Base-by-base conservation (phyloP, 1,140 invertebrate species). In the Idris sp. region DNA sequence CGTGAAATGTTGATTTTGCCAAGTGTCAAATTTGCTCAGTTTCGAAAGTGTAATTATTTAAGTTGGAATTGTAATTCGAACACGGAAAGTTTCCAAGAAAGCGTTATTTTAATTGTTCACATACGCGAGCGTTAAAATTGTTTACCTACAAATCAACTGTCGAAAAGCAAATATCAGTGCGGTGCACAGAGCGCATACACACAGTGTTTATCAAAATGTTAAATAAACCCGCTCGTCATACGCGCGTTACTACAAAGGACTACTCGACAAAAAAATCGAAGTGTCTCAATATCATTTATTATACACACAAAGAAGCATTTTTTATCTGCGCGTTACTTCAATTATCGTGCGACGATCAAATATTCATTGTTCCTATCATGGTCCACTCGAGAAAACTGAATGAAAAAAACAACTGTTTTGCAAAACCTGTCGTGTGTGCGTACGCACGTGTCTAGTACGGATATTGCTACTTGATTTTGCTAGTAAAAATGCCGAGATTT, bases 381-480 rank as follows among this genome's bases (percentile, higher is more conserved):
- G 13, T 6, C 36, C 59, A 69, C 64, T 76, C 59, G 43, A 74
- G 53, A 67, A 64, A 72, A 69, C 30, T 54, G 56, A 74, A 71
- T 68, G 54, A 22, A 6, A 67, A 58, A 65, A 38, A 59, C 48
- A 75, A 64, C 72, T 65, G 48, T 73, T 75, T 69, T n/a, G n/a
- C 59, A 62, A 73, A 68, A 68, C 65, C 67, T 65, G 72, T 69
- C 74, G 53, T 72, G 49, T 68, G 51, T 76, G 15, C 31, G 18
- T 43, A 38, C 76, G 78, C 81, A 84, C 82, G 82, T 83, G 80
- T 79, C 78, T 78, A 71, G 72, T 79, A 81, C 62, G 81, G 80
- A 82, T 80, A 82, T 82, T 77, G 78, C 78, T 81, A 81, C 82
- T 84, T 79, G 79, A 81, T 80, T 78, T 77, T 72, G 46, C 59